Conservation (phyloP, 2,113 vertebrate genomes). For the Chitala chitala region DNA sequence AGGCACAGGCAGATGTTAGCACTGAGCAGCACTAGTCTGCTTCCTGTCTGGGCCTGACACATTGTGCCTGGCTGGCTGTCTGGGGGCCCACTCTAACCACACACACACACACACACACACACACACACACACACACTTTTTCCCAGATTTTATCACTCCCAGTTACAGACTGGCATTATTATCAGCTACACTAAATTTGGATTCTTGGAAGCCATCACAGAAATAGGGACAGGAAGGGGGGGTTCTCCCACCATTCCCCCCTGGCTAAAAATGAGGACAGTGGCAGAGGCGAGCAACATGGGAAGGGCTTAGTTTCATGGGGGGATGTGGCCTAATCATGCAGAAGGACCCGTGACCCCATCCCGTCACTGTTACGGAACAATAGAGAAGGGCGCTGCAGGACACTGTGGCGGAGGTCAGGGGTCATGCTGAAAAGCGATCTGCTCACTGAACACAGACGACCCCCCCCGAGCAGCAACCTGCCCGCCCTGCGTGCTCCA, state of each 20-base stretch:
- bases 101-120: conserved; percentile 7
- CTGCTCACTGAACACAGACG: background rate
- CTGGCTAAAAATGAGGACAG: background rate
- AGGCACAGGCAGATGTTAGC: conserved; percentile 84
- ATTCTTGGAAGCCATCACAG: no score
- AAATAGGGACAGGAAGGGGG: conserved; percentile 69
- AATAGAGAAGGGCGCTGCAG: conserved; percentile 33
- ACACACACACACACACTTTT: background rate
- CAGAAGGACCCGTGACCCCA: conserved; percentile 72
- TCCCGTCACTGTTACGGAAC: conserved; percentile 48
- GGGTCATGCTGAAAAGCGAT: conserved; percentile 23
- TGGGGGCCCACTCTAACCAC: background rate
- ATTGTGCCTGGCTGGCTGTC: background rate
- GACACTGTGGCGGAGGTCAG: background rate
- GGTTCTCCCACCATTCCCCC: conserved; percentile 30
- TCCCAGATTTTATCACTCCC: conserved; percentile 54
- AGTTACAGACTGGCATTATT: conserved; percentile 72
- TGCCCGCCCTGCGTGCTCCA: background rate
- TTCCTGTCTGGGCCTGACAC: background rate
- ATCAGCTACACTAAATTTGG: conserved; percentile 59
- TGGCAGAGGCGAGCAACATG: background rate
- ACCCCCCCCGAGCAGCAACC: background rate
- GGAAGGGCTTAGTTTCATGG: background rate
- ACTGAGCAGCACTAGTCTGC: conserved; percentile 29
- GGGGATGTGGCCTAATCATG: conserved; percentile 63